Percentiles rank a stretch among this genome's conserved stretches.
Conservation (phyloP, 2,113 vertebrate genomes). For the Solea senegalensis region DNA sequence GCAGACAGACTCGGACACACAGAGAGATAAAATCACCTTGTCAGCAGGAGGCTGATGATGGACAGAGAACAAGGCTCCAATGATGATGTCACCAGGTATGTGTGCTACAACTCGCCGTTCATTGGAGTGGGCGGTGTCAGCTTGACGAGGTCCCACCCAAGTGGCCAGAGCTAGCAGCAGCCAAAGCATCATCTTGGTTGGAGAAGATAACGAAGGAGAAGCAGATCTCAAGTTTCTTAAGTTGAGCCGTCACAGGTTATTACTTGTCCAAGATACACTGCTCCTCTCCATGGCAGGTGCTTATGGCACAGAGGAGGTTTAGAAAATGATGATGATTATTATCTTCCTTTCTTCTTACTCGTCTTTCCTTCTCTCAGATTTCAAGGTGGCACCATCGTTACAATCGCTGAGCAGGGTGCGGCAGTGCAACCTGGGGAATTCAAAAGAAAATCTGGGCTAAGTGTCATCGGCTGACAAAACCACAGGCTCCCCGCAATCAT, state of each 20-base stretch:
- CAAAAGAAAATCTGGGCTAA: conserved; percentile 37
- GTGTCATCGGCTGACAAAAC: conserved; percentile 39
- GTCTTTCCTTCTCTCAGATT: conserved; percentile 13
- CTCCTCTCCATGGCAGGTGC: conserved; percentile 59
- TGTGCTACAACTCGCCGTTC: conserved; percentile 95
- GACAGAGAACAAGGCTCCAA: conserved; percentile 96
- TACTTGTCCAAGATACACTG: conserved; percentile 31
- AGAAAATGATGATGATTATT: neutral
- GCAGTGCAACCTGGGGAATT: conserved; percentile 42
- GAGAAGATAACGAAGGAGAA: conserved; percentile 20
- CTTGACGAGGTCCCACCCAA: conserved; percentile 69
- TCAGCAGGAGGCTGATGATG: conserved; percentile 97
- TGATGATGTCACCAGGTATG: conserved; percentile 95
- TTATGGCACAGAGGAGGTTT: conserved; percentile 22
- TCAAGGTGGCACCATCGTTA: conserved; percentile 53
- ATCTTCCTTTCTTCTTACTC: conserved; percentile 26
- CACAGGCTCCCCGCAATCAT: conserved; percentile 21
- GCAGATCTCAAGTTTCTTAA: conserved; percentile 9
- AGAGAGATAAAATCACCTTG: conserved; percentile 81
- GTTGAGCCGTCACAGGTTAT: conserved; percentile 46
- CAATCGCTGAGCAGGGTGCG: conserved; percentile 41
- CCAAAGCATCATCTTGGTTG: conserved; percentile 86
- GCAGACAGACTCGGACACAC: neutral
- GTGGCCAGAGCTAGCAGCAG: conserved; percentile 79
- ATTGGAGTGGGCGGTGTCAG: conserved; percentile 85